These are phyloP conservation scores for Emydocephalus ijimae DNA, from an alignment of 2,113 vertebrate species.

Conservation along the genomic window DNA sequence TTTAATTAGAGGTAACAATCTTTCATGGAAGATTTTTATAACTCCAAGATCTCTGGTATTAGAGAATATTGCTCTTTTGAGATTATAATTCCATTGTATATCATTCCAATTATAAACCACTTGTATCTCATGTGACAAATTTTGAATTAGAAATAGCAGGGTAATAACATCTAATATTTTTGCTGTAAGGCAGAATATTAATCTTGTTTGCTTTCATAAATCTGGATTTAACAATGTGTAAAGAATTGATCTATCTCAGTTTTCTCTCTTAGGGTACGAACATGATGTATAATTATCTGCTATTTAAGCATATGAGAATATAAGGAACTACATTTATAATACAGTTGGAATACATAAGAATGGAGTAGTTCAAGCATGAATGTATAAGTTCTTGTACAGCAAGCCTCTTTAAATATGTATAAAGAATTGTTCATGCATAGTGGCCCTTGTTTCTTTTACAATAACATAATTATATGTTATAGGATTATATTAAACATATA, in stretches of 20 bases:
- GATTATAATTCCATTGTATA: not conserved
- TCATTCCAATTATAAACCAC: not conserved
- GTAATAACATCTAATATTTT: slow-evolving; percentile 19
- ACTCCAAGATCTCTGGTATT: not conserved
- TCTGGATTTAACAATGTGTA: slow-evolving; percentile 37
- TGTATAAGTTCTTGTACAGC: not conserved
- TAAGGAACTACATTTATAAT: slow-evolving; percentile 8
- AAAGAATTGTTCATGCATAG: not conserved
- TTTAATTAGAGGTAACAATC: not conserved
- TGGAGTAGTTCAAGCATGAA: slow-evolving; percentile 23
- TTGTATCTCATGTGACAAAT: not conserved
- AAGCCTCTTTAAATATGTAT: not conserved
- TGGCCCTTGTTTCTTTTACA: not conserved
- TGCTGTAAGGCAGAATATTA: slow-evolving; percentile 35
- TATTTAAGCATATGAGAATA: slow-evolving; percentile 12
- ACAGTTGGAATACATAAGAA: slow-evolving; percentile 13
- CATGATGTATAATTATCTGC: slow-evolving; percentile 35
- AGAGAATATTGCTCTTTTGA: not conserved
- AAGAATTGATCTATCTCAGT: slow-evolving; percentile 46
- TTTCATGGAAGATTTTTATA: slow-evolving; percentile 18
- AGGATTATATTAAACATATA: not conserved
- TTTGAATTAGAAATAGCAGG: slow-evolving; percentile 26
- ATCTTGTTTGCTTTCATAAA: slow-evolving; percentile 39
- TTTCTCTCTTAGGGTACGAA: not conserved
- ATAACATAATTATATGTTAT: not conserved